Conservation (phyloP, 2,113 vertebrate species). For the Tapirus terrestris region DNA sequence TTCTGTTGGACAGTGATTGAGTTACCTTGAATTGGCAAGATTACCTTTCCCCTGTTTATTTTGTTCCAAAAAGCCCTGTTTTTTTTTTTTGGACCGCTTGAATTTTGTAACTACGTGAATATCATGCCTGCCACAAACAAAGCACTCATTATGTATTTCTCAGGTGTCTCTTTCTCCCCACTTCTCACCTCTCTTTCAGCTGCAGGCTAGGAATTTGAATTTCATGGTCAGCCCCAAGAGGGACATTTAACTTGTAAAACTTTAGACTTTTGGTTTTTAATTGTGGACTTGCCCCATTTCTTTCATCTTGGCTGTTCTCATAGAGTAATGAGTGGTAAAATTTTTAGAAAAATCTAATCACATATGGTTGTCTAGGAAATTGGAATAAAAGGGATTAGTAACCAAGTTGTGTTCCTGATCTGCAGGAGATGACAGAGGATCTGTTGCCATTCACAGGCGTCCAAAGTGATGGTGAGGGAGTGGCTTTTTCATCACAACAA, state of each 20-base stretch:
- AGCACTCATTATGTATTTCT: background rate
- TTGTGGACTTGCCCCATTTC: background rate
- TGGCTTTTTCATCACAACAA: background rate
- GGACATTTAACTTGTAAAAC: constrained; percentile 18
- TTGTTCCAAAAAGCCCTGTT: background rate
- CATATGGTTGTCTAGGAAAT: background rate
- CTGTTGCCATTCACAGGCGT: background rate
- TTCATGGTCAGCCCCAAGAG: background rate
- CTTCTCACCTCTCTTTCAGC: background rate
- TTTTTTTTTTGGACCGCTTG: background rate
- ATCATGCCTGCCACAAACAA: background rate
- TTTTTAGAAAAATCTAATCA: background rate
- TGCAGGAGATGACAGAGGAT: background rate
- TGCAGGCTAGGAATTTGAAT: background rate
- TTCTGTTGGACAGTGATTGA: background rate
- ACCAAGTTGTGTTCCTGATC: background rate
- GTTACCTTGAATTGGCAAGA: background rate
- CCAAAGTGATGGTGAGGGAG: background rate
- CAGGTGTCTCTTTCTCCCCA: background rate
- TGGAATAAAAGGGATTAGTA: background rate
- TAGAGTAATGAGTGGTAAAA: background rate
- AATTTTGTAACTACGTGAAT: background rate
- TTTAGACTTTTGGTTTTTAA: constrained; percentile 3
- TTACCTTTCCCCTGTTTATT: background rate
- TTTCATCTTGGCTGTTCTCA: background rate